Evolutionary conservation across 2,797 vertebrate species (phyloP).

Genomic region (Distichodus sexfasciatus): DNA sequence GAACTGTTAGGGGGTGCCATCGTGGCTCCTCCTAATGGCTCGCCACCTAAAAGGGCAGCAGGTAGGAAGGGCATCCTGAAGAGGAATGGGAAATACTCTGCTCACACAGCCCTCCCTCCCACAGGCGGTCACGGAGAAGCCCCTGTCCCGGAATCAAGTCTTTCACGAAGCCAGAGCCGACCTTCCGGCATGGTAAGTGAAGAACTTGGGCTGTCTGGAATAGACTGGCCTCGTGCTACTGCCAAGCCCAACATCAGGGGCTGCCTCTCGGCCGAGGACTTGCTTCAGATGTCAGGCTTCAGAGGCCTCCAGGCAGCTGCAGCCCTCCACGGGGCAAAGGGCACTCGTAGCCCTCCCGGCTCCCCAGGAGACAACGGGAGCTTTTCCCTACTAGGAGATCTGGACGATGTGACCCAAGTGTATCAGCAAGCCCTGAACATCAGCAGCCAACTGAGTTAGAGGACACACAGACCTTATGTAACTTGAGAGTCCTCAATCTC

Average conservation of each 20-base stretch:
- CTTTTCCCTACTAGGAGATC: conserved; percentile 94
- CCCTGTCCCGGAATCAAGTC: conserved; percentile 22
- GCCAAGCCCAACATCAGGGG: conserved; percentile 84
- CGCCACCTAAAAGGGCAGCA: conserved; percentile 65
- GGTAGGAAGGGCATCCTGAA: conserved; percentile 82
- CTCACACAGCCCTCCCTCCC: conserved; percentile 69
- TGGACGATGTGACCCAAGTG: conserved; percentile 99
- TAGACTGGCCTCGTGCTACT: conserved; percentile 85
- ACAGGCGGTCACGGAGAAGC: conserved; percentile 48
- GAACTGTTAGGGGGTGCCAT: conserved; percentile 36
- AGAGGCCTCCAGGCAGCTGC: conserved; percentile 84
- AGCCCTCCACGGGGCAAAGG: conserved; percentile 83
- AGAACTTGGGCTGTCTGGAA: conserved; percentile 78
- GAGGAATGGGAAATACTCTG: conserved; percentile 80
- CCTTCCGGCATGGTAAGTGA: conserved; percentile 78
- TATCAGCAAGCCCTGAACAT: conserved; percentile 99
- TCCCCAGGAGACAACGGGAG: conserved; percentile 94
- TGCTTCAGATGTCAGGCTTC: conserved; percentile 92
- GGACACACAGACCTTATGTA: conserved; percentile 31
- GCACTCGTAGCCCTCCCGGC: conserved; percentile 79
- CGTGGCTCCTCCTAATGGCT: conserved; percentile 43
- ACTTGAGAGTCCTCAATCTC: conserved; percentile 59
- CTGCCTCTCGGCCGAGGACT: conserved; percentile 93
- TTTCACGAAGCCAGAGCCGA: conserved; percentile 59
- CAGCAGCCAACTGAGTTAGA: conserved; percentile 91